A percentile compares a stretch with the other conserved stretches of the same genome.
Conservation (phyloP, 2,888 invertebrate species). For the Tryphoninae sp. region DNA sequence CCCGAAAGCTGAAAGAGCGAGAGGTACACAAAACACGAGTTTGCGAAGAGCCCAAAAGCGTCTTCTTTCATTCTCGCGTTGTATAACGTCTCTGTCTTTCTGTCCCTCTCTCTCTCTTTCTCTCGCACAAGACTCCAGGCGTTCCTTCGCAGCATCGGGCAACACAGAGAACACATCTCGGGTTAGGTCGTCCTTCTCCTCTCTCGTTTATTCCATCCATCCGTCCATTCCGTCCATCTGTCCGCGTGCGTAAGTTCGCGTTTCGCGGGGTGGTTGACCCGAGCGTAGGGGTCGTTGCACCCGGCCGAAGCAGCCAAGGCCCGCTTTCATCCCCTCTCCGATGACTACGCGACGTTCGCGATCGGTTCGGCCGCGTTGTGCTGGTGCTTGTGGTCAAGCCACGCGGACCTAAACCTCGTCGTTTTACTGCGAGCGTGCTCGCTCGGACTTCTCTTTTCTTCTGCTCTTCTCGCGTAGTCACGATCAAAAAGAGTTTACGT, state of each 20-base stretch:
- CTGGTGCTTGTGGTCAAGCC: constrained; percentile 69
- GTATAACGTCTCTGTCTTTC: constrained; percentile 30
- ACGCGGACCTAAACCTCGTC: constrained; percentile 67
- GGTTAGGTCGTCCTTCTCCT: constrained; percentile 50
- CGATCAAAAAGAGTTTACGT: constrained; percentile 32
- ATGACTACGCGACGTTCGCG: constrained; percentile 44
- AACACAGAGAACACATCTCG: constrained; percentile 25
- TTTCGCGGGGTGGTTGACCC: constrained; percentile 80
- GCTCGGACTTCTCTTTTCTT: constrained; percentile 35
- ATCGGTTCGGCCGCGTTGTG: constrained; percentile 53
- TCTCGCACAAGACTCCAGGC: constrained; percentile 36
- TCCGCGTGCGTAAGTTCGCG: constrained; percentile 67
- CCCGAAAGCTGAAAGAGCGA: constrained; percentile 7
- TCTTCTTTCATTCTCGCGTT: constrained; percentile 40
- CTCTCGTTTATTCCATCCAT: constrained; percentile 64
- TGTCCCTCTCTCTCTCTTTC: constrained; percentile 36
- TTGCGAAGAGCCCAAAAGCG: constrained; percentile 16
- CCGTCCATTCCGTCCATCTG: constrained; percentile 71
- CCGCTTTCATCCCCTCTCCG: constrained; percentile 64
- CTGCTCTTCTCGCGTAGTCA: constrained; percentile 24
- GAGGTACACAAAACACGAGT: constrained; percentile 39
- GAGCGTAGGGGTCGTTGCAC: constrained; percentile 78
- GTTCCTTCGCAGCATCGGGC: constrained; percentile 45
- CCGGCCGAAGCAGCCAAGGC: constrained; percentile 68
- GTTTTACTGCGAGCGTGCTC: constrained; percentile 35